phyloP scores from a whole-genome alignment of 2,113 vertebrate genomes.

The Burhinus bistriatus region DNA sequence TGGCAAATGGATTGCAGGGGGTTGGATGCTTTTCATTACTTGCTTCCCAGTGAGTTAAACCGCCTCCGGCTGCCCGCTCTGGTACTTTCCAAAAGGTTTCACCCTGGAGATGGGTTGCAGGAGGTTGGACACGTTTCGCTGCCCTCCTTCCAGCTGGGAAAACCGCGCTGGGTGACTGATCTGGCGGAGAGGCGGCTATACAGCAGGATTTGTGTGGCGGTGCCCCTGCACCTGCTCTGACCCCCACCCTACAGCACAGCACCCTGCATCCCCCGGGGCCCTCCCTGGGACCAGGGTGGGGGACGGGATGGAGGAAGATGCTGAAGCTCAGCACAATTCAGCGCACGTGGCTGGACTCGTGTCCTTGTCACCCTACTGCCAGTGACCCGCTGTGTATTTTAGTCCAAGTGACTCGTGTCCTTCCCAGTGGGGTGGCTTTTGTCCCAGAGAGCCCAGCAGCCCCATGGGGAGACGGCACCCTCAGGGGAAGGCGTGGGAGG shows the following conservation, averaged over 20 bases:
- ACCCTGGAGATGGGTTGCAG: not conserved
- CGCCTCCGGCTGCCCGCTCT: fast-evolving
- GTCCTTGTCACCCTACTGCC: not conserved
- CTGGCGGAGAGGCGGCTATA: not conserved
- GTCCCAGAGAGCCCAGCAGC: not conserved
- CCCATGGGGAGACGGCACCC: fast-evolving
- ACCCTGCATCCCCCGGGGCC: not conserved
- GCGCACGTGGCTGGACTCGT: fast-evolving
- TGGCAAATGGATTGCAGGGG: not conserved
- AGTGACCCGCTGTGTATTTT: not conserved
- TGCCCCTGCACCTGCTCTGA: not conserved
- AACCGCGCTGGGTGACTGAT: not conserved
- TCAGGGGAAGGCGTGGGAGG: not conserved
- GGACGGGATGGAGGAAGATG: not conserved
- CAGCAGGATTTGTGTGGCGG: not conserved
- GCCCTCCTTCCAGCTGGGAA: not conserved
- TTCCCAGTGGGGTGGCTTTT: not conserved
- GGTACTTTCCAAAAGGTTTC: not conserved
- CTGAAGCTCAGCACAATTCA: not conserved
- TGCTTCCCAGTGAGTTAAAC: not conserved
- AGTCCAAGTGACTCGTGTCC: not conserved
- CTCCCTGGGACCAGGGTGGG: not conserved
- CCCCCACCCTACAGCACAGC: not conserved
- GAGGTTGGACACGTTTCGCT: not conserved
- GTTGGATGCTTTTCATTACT: not conserved